phyloP scores from a whole-genome alignment of 30 jellyfish, hydroid and myxozoan species.

The Clytia hemisphaerica region DNA sequence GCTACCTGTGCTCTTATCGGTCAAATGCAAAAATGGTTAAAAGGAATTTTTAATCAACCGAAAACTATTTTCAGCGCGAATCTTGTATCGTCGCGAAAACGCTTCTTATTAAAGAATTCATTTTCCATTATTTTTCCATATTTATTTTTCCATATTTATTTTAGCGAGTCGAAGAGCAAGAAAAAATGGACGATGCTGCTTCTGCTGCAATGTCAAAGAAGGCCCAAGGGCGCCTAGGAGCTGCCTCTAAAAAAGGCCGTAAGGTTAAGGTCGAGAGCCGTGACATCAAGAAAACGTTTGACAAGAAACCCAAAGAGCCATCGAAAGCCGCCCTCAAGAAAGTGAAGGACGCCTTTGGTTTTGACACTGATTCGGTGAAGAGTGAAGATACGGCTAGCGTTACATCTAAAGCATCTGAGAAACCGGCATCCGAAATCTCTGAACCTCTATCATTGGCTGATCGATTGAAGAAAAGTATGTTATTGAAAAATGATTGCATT shows the following conservation, averaged over 20 bases:
- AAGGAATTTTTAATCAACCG: too few species aligned
- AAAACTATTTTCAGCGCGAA: too few species aligned
- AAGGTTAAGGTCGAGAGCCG: slow-evolving; percentile 17
- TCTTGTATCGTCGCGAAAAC: neutral
- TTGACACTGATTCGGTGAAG: neutral
- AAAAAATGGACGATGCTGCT: slow-evolving; percentile 41
- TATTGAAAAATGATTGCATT: too few species aligned
- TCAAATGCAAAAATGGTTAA: neutral
- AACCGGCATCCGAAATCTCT: neutral
- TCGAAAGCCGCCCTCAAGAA: slow-evolving; percentile 9
- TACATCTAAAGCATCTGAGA: neutral
- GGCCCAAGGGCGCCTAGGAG: slow-evolving; percentile 18
- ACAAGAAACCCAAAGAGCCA: slow-evolving; percentile 11
- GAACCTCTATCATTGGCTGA: slow-evolving; percentile 69
- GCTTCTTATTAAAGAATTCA: neutral
- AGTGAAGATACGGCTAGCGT: slow-evolving; percentile 17
- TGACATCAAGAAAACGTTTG: slow-evolving; percentile 22
- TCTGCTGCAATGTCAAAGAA: slow-evolving; percentile 24
- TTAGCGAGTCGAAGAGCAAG: slow-evolving; percentile 74
- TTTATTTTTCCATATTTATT: too few species aligned
- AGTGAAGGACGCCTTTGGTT: slow-evolving; percentile 13
- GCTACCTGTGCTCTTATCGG: neutral
- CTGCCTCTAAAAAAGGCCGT: neutral
- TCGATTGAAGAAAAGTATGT: slow-evolving; percentile 64
- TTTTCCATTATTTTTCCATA: neutral